Conservation (phyloP, 1,140 invertebrate genomes). For the Philopotamus ludificatus region DNA sequence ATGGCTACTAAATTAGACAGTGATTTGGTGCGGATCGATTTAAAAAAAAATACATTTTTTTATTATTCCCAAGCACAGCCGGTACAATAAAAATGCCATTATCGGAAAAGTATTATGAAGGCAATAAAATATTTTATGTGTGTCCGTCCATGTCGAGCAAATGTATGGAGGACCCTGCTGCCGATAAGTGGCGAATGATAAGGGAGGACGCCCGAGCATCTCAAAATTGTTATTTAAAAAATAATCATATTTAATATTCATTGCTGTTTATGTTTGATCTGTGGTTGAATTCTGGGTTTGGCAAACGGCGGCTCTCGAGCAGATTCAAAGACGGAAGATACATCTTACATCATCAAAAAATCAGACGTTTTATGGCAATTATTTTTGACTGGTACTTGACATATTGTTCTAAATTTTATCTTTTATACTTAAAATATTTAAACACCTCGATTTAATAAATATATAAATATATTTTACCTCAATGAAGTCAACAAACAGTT, state of each 20-base stretch:
- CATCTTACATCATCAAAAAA: no score
- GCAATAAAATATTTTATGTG: constrained; percentile 28
- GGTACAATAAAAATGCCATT: constrained; percentile 22
- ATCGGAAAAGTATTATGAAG: constrained; percentile 27
- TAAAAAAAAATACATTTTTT: constrained; percentile 12
- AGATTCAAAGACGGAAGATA: no score
- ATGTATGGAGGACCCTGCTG: no score
- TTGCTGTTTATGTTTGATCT: neutral
- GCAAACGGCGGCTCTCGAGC: no score
- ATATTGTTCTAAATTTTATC: no score
- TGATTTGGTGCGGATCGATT: constrained; percentile 17
- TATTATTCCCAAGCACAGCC: neutral
- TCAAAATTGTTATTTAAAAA: neutral
- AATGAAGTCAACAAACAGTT: no score
- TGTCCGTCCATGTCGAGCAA: neutral
- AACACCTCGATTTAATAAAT: no score
- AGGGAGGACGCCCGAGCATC: neutral
- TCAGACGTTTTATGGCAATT: no score
- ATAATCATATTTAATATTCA: neutral
- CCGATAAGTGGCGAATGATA: neutral
- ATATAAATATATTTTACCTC: no score
- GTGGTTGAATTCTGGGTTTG: neutral
- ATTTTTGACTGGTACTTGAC: no score
- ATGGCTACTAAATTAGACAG: neutral
- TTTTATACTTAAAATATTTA: no score